Percentiles rank a stretch among this genome's conserved stretches.
These are phyloP conservation scores for Galerucella nymphaeae DNA, from an alignment of 2,888 invertebrate genomes.

Conservation along the genomic window DNA sequence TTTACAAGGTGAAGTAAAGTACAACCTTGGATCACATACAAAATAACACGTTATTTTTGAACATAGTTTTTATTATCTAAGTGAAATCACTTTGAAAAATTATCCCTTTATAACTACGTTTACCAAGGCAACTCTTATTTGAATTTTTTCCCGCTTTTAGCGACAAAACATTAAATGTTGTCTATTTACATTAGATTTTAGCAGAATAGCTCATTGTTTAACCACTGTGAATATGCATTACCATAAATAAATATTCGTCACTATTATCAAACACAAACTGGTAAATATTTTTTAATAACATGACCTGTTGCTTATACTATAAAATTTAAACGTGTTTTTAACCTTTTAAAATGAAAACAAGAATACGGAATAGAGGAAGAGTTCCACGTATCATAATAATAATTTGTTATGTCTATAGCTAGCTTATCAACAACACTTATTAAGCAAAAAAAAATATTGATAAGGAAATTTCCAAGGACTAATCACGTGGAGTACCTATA, in stretches of 20 bases:
- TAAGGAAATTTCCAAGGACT: neutral
- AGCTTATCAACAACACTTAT: neutral
- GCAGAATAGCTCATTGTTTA: too few relatives aligned
- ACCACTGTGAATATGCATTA: too few relatives aligned
- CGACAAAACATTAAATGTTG: too few relatives aligned
- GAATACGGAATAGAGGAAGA: neutral
- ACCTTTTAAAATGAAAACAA: neutral
- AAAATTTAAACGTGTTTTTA: too few relatives aligned
- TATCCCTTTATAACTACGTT: neutral
- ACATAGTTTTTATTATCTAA: neutral
- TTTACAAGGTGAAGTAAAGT: neutral
- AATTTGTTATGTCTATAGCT: neutral
- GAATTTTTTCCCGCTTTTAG: too few relatives aligned
- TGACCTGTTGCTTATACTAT: too few relatives aligned
- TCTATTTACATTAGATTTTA: too few relatives aligned
- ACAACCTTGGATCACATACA: constrained; percentile 4
- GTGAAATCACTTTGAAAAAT: too few relatives aligned
- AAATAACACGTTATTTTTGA: constrained; percentile 4
- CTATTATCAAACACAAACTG: too few relatives aligned
- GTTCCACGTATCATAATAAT: neutral
- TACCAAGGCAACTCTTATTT: neutral
- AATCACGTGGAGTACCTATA: too few relatives aligned
- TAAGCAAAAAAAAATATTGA: neutral
- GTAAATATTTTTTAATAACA: too few relatives aligned
- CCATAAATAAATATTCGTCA: too few relatives aligned